Evolutionary conservation across 2,888 invertebrate species (phyloP).

Genomic region (Pandemis heparana): DNA sequence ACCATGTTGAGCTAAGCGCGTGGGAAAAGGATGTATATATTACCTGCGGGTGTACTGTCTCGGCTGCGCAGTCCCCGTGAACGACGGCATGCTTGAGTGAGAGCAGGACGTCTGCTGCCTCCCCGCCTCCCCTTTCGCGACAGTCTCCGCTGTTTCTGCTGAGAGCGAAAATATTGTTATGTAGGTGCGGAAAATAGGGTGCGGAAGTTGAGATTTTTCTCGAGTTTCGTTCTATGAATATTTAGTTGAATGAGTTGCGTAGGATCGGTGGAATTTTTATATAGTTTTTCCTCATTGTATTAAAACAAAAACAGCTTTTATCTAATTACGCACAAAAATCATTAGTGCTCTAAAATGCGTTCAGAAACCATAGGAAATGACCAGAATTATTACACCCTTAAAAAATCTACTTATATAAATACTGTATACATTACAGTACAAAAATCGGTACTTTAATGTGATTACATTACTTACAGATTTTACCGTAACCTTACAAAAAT

Average conservation of each 20-base stretch:
- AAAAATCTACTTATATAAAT: too few species aligned
- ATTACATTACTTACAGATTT: too few species aligned
- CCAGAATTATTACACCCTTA: too few species aligned
- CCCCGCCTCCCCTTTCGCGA: constrained; percentile 86
- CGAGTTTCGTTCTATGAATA: not conserved
- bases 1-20: constrained; percentile 19
- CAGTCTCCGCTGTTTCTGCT: constrained; percentile 82
- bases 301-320: too few species aligned
- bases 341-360: too few species aligned
- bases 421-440: too few species aligned
- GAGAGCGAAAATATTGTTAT: constrained; percentile 29
- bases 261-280: too few species aligned
- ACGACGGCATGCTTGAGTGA: constrained; percentile 95
- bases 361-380: too few species aligned
- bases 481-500: too few species aligned
- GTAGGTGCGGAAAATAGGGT: constrained; percentile 1
- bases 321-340: too few species aligned
- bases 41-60: constrained; percentile 84
- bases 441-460: too few species aligned
- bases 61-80: constrained; percentile 88
- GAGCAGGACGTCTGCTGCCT: constrained; percentile 95
- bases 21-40: constrained; percentile 58
- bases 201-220: not conserved
- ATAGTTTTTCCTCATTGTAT: too few species aligned
- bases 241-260: not conserved